Conservation (phyloP, 2,797 vertebrate species). For the Diceros bicornis region DNA sequence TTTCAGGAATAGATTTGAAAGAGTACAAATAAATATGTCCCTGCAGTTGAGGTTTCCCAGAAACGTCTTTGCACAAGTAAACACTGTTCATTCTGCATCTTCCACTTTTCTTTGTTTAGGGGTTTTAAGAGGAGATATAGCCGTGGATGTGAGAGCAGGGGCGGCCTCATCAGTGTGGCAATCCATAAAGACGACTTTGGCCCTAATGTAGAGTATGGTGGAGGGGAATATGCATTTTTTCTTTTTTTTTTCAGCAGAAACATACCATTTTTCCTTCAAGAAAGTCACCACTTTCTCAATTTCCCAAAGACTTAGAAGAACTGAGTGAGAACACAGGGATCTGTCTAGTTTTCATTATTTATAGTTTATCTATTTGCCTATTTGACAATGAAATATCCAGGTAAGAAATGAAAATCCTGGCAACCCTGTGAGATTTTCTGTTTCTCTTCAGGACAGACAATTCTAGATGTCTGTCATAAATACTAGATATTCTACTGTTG, state of each 20-base stretch:
- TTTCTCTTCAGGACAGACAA: neutral
- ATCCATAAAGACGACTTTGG: neutral
- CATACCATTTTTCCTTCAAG: neutral
- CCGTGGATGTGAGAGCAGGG: neutral
- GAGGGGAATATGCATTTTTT: neutral
- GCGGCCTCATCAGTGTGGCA: neutral
- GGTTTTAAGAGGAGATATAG: neutral
- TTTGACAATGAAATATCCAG: neutral
- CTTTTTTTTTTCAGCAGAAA: neutral
- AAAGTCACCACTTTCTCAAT: neutral
- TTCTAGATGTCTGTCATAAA: neutral
- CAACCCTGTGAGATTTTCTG: neutral
- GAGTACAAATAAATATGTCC: neutral
- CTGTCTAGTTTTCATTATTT: neutral
- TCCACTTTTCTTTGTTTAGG: neutral
- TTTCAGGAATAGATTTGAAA: neutral
- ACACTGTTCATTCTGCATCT: neutral
- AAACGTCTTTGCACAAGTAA: neutral
- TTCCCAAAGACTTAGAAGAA: neutral
- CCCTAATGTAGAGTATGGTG: neutral
- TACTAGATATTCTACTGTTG: neutral
- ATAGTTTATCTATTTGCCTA: neutral
- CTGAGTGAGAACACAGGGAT: neutral
- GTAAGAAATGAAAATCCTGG: slow-evolving; percentile 25
- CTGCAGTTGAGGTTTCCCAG: neutral